phyloP scores from a whole-genome alignment of 2,888 invertebrate species.

The Diarsia mendica region DNA sequence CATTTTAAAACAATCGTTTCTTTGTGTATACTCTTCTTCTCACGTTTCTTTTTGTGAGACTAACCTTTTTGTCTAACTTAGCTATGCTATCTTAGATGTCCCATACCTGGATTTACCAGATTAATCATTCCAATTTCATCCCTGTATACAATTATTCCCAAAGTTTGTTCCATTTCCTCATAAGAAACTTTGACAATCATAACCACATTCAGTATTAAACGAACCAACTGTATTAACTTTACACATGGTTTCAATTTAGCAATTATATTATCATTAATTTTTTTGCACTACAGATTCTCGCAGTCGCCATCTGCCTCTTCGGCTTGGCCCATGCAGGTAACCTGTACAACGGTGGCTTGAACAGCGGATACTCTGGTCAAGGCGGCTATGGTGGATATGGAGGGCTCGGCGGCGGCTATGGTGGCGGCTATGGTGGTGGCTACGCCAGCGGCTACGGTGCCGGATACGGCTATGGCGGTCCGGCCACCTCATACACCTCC shows the following conservation, averaged over 20 bases:
- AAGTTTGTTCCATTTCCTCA: neutral
- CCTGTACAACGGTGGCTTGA: slow-evolving; percentile 58
- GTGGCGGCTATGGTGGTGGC: slow-evolving; percentile 43
- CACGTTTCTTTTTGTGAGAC: neutral
- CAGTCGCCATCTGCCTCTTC: slow-evolving; percentile 74
- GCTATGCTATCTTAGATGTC: neutral
- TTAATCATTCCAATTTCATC: neutral
- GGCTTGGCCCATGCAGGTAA: slow-evolving; percentile 75
- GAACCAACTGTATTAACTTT: neutral
- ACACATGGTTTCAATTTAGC: neutral
- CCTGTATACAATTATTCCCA: neutral
- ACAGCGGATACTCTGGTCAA: slow-evolving; percentile 32
- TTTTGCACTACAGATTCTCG: slow-evolving; percentile 68
- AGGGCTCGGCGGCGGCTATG: slow-evolving; percentile 32
- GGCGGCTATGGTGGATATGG: slow-evolving; percentile 56
- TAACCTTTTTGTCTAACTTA: neutral
- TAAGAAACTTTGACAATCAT: neutral
- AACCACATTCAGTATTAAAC: neutral
- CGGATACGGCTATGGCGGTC: slow-evolving; percentile 58
- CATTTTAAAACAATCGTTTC: slow-evolving; percentile 5
- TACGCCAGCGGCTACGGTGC: slow-evolving; percentile 50
- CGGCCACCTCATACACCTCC: slow-evolving; percentile 66
- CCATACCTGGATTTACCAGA: neutral
- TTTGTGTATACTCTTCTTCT: neutral
- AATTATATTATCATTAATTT: neutral